Base-by-base conservation (phyloP, 1,140 invertebrate genomes). In the Plodia interpunctella region DNA sequence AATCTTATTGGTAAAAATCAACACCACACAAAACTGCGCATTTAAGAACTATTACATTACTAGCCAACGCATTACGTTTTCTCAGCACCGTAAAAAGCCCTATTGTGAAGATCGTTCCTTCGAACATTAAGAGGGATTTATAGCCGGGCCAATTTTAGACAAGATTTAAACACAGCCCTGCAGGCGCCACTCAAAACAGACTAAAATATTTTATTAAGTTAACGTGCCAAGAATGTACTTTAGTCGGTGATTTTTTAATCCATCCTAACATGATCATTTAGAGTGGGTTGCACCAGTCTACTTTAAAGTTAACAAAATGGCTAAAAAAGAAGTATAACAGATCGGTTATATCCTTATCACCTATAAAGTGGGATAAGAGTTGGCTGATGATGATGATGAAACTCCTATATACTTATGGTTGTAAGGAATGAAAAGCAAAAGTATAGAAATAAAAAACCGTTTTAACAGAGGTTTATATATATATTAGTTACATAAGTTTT, bases 81-180 rank as follows among this genome's bases (percentile, higher is more conserved):
- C 56, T 57, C 44, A 57, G 58, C 58, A 65, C 55, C 55, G 5
- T 50, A 62, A 68, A 65, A 64, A 64, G 68, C 65, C 49, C 61
- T 62, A 68, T 73, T 68, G 67, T 73, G 68, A n/a, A 55, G 68
- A 57, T 70, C 68, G 63, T 68, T 68, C 60, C 65, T 57, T 62
- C 65, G 60, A 59, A 73, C 71, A 70, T 73, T 70, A 70, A 73
- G 32, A 60, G 61, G 57, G 67, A 73, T 73, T 73, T 73, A 70
- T 60, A 60, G 54, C 13, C 59, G 20, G 51, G 59, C 71, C 71
- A 68, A 73, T 70, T 73, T 73, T 73, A 68, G 68, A 66, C 62
- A 61, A 60, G 65, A 64, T 70, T 73, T 73, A 67, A 73, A 65
- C 66, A 63, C 68, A 60, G 61, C 59, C 63, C 60, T 57, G 66